Conservation (phyloP, 2,113 vertebrate species). For the Ciconia maguari region DNA sequence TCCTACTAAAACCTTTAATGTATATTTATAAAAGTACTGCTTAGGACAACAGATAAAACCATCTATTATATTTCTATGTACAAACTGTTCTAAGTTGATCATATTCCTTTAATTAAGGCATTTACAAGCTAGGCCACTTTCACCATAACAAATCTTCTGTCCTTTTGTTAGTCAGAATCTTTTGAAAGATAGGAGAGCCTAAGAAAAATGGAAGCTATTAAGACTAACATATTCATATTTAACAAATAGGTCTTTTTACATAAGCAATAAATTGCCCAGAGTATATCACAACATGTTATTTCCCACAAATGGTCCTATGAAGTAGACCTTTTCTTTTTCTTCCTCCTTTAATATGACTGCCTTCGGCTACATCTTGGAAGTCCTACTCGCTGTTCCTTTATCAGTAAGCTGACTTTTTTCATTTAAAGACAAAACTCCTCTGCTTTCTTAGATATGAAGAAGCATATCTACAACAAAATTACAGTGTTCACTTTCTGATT, state of each 20-base stretch:
- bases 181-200: background rate
- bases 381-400: background rate
- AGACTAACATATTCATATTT: background rate
- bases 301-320: background rate
- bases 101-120: background rate
- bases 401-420: background rate
- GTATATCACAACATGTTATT: background rate
- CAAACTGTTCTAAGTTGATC: background rate
- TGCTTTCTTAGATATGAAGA: background rate
- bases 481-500: background rate
- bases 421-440: background rate
- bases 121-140: background rate
- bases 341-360: background rate
- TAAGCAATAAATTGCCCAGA: background rate
- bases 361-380: background rate
- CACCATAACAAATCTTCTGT: background rate
- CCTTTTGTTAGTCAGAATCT: background rate
- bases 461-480: background rate
- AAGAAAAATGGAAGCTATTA: conserved; percentile 22
- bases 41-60: background rate
- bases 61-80: background rate
- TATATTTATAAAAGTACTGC: background rate
- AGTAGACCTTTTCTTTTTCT: background rate
- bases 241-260: background rate
- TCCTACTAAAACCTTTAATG: background rate